These are phyloP conservation scores for Melanotus villosus DNA, from an alignment of 2,888 invertebrate genomes.

Conservation along the genomic window DNA sequence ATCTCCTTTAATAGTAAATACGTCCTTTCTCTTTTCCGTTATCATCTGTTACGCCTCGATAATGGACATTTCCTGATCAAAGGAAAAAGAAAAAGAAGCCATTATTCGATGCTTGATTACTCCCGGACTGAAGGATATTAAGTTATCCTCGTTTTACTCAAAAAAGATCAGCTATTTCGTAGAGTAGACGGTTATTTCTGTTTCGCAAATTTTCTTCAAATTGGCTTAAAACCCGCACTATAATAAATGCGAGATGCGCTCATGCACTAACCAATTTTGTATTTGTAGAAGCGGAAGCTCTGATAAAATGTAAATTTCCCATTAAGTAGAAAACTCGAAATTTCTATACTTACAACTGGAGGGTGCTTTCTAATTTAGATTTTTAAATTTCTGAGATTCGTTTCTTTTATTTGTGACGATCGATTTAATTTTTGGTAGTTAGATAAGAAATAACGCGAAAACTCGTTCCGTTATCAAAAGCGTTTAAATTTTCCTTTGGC, in stretches of 20 bases:
- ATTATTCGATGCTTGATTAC: slow-evolving; percentile 59
- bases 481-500: slow-evolving; percentile 16
- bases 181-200: slow-evolving; percentile 45
- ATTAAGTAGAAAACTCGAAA: slow-evolving; percentile 7
- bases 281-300: slow-evolving; percentile 24
- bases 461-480: neutral
- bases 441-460: neutral
- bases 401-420: too few relatives aligned
- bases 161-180: slow-evolving; percentile 49
- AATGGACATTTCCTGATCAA: slow-evolving; percentile 57
- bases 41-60: slow-evolving; percentile 56
- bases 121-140: slow-evolving; percentile 56
- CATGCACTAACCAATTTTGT: slow-evolving; percentile 24
- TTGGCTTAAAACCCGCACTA: slow-evolving; percentile 27
- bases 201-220: slow-evolving; percentile 46
- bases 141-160: slow-evolving; percentile 54
- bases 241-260: slow-evolving; percentile 27
- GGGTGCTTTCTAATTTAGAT: too few relatives aligned
- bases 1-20: slow-evolving; percentile 47
- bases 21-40: slow-evolving; percentile 46
- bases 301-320: slow-evolving; percentile 17
- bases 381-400: too few relatives aligned
- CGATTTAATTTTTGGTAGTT: slow-evolving; percentile 15
- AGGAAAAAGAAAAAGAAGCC: slow-evolving; percentile 52
- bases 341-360: neutral